Evolutionary conservation across 2,113 vertebrate genomes (phyloP).

Genomic region (Plecturocebus donacophilus): DNA sequence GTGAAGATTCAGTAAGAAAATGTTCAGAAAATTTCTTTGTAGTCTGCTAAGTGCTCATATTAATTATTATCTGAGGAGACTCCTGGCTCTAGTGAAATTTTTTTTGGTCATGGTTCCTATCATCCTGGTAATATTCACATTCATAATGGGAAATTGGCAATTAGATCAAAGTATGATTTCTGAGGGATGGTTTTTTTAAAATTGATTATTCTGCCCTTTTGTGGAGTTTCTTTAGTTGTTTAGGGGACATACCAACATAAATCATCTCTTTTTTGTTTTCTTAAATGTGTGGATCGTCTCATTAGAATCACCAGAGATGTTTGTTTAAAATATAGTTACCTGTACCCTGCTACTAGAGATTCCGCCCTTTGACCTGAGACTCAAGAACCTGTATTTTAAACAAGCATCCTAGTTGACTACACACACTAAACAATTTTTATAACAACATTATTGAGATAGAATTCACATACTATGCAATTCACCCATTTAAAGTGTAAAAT

Average conservation of each 20-base stretch:
- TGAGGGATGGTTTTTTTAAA: background rate
- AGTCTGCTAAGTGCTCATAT: background rate
- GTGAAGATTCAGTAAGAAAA: background rate
- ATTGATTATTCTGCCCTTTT: background rate
- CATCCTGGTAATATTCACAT: background rate
- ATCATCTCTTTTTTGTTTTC: background rate
- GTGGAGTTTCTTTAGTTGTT: slow-evolving; percentile 1
- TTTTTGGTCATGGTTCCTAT: background rate
- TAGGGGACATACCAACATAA: background rate
- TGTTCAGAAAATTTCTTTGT: background rate
- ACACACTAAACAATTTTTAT: background rate
- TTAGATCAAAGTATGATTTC: background rate
- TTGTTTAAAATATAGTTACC: background rate
- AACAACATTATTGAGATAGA: background rate
- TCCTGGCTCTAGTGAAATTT: background rate
- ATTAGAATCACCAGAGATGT: background rate
- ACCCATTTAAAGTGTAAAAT: background rate
- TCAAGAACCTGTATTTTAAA: background rate
- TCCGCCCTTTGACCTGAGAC: background rate
- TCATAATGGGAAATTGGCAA: background rate
- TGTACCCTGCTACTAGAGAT: background rate
- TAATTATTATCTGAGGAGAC: background rate
- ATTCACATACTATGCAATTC: background rate
- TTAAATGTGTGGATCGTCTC: background rate
- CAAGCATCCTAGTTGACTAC: background rate